Evolutionary conservation across 1,140 invertebrate genomes (phyloP), one percentile per base, ranked within the genome.

Genomic region (Cotesia glomerata): DNA sequence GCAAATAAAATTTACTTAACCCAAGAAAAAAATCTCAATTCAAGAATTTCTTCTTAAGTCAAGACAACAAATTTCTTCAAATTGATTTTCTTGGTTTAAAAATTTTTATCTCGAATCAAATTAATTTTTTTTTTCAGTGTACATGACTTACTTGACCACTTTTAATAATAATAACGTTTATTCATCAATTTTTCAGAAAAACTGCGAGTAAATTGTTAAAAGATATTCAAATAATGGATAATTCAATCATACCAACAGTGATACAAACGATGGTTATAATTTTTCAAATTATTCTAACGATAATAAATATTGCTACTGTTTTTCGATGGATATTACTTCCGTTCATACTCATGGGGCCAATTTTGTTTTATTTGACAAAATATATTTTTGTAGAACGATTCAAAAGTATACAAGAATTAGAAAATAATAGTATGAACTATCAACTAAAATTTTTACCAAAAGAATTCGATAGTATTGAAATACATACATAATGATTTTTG

Each of bases 241-340:
- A 72, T 35, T 45, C 89, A 9, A 80, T 97, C 4, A 95, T 95
- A 54, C 87, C 84, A 77, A 82, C 88, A 13, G 89, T 93, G 77
- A 88, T 94, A 76, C 94, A 95, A 78, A 83, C 87, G 0, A 65
- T 89, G 35, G 91, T 93, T 69, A 79, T 86, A 59, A 78, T 78
- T 51, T 75, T 81, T 3, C 76, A 86, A 16, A 82, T 88, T 77
- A 26, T 78, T 8, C 87, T 83, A 39, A 89, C 91, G 35, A 72
- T 92, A 0, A 74, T 88, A 0, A 82, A 92, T 8, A 87, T 92
- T 0, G 78, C 85, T 1, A 79, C 89, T n/a, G 80, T 91, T 1
- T 90, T 91, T 82, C 81, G 86, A 11, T 92, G 87, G 84, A 88
- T 93, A 76, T 68, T 89, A 0, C 77, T 91, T 16, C 83, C 91